Base-by-base conservation (phyloP, 2,797 vertebrate genomes). In the Cynopterus sphinx region DNA sequence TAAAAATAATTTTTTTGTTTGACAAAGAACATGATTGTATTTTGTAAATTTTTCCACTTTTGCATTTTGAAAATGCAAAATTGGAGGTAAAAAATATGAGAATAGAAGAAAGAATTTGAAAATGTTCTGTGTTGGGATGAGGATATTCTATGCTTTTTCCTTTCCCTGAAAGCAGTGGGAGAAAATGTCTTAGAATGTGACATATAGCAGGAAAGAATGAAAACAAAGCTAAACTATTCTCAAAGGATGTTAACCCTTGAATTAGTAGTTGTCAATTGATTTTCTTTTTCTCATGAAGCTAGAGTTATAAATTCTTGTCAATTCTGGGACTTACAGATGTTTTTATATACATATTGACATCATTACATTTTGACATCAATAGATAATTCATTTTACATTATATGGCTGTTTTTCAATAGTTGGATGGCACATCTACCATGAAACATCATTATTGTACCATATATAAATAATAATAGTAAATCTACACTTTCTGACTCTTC, bases 201-300 rank as follows among this genome's bases (percentile, higher is more conserved):
- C 87, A 31, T 70, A 19, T 87, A 94, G 67, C 19, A 75, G 63
- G 26, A 77, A 94, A 87, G 63, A 86, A 92, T 90, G 31, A 94
- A 96, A 87, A 83, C 71, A 33, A 89, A 88, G 41, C 70, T 78
- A 73, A 95, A 16, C 39, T 95, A 10, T 51, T 94, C 51, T 49
- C 19, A 74, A 61, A n/a, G n/a, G 41, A 70, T 39, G 33, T 63
- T 87, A 75, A 78, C 53, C 15, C 12, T 90, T 94, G 57, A 90
- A 83, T 91, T 78, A 79, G 31, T 65, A 92, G 24, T 81, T 96
- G 53, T 90, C 59, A 49, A 7, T 78, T 61, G 16, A 24, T 85
- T 90, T 85, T 77, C 43, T 68, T 21, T 28, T 94, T 95, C 84
- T 88, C 43, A 84, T 79, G 41, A 77, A 71, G 55, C 61, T 86